Evolutionary conservation across 2,797 vertebrate species (phyloP).

Genomic region (Uromys caudimaculatus): DNA sequence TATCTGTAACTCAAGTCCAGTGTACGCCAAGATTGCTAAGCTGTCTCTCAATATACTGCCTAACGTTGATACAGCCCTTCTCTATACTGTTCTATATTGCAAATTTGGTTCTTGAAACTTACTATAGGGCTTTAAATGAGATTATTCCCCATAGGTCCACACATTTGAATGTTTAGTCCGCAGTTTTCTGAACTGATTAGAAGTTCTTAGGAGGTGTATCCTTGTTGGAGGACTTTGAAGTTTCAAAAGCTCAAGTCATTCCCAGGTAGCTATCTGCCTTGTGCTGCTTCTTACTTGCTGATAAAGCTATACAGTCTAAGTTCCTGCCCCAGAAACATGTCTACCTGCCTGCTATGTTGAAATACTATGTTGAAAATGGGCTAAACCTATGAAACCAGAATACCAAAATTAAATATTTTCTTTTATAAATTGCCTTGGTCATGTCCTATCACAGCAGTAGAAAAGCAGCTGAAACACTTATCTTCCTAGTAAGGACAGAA

Average conservation of each 20-base stretch:
- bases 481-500: not conserved
- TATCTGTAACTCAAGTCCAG: not conserved
- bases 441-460: not conserved
- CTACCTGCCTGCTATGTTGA: not conserved
- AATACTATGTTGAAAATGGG: no score
- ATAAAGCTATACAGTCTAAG: not conserved
- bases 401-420: not conserved
- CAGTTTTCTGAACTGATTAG: not conserved
- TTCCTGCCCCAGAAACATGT: not conserved
- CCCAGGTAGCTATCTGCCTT: not conserved
- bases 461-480: not conserved
- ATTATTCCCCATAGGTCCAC: no score
- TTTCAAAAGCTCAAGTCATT: not conserved
- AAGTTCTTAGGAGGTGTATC: not conserved
- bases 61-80: not conserved
- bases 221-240: not conserved
- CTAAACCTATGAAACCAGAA: no score
- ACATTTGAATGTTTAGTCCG: not conserved
- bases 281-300: not conserved
- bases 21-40: not conserved
- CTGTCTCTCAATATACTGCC: not conserved
- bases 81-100: not conserved
- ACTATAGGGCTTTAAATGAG: not conserved
- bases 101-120: not conserved
- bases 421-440: not conserved